Evolutionary conservation across 2,797 vertebrate species (phyloP).

Genomic region (Triplophysa yarkandensis): DNA sequence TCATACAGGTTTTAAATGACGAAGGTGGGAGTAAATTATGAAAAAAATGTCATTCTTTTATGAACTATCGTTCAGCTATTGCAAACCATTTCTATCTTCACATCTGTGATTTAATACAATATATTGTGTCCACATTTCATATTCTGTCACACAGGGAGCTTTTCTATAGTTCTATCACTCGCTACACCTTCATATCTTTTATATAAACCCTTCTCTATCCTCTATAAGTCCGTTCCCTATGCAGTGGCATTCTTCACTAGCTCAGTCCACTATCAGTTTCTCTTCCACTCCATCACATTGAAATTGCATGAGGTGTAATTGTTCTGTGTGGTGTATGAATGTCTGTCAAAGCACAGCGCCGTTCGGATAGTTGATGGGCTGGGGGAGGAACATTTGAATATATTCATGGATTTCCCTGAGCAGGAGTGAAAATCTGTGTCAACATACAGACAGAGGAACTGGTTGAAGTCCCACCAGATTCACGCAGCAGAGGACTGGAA

Average conservation of each 20-base stretch:
- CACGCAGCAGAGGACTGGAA: slow-evolving; percentile 24
- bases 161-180: neutral
- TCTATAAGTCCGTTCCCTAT: neutral
- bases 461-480: slow-evolving; percentile 53
- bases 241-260: slow-evolving; percentile 7
- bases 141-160: neutral
- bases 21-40: no score
- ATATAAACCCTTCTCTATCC: neutral
- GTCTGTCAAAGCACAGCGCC: slow-evolving; percentile 18
- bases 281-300: neutral
- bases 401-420: slow-evolving; percentile 60
- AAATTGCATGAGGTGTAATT: slow-evolving; percentile 14
- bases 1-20: no score
- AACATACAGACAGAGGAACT: slow-evolving; percentile 48
- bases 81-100: no score
- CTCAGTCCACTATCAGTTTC: neutral
- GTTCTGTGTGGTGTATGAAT: neutral
- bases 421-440: slow-evolving; percentile 50
- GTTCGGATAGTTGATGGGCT: slow-evolving; percentile 52
- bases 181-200: neutral
- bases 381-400: slow-evolving; percentile 54
- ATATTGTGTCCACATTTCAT: neutral
- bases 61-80: no score
- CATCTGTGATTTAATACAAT: neutral
- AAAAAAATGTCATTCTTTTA: no score